These are phyloP conservation scores for Merluccius polli DNA, from an alignment of 2,797 vertebrate species.

Conservation along the genomic window DNA sequence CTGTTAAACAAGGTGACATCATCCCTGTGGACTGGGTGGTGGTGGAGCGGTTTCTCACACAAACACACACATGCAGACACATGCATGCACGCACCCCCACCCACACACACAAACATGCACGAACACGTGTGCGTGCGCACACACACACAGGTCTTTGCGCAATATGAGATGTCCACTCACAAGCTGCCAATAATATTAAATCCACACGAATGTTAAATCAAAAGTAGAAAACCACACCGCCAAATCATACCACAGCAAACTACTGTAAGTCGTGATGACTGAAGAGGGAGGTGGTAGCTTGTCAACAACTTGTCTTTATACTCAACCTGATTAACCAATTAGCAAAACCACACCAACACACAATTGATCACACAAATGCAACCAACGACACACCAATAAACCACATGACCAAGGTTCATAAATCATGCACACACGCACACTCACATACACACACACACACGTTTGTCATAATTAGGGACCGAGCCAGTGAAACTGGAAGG, in stretches of 20 bases:
- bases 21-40: slow-evolving; percentile 26
- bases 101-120: not conserved
- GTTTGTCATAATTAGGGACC: not conserved
- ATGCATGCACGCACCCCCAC: not conserved
- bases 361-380: not conserved
- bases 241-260: not conserved
- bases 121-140: not conserved
- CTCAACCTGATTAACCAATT: not conserved
- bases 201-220: not conserved
- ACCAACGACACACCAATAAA: not conserved
- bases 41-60: not conserved
- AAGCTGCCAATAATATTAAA: not conserved
- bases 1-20: slow-evolving; percentile 45
- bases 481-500: too few relatives aligned
- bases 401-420: not conserved
- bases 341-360: not conserved
- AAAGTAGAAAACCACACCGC: not conserved
- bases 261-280: not conserved
- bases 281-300: not conserved
- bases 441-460: not conserved
- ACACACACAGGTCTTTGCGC: not conserved
- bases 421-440: not conserved
- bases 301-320: not conserved
- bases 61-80: not conserved
- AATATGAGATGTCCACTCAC: not conserved